Evolutionary conservation across 1,140 invertebrate genomes (phyloP), one percentile per base, ranked within the genome.

Genomic region (Leptestheria dahalacensis): DNA sequence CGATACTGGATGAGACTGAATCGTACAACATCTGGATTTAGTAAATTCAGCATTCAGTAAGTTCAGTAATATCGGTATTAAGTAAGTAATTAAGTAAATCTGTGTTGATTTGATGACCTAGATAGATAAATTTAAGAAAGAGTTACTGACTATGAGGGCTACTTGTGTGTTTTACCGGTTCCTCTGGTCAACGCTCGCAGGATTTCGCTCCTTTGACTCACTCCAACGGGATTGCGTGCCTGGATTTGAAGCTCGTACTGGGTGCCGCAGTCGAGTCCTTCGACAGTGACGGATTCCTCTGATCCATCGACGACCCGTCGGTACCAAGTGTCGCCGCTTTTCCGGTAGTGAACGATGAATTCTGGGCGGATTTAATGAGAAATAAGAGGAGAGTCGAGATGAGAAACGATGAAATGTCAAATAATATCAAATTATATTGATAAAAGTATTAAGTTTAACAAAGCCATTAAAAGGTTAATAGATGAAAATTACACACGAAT

Each of bases 221-320:
- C 23, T 1, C 58, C 58, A 28, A 60, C 26, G 26, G 49, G 58
- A 29, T 60, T 60, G 18, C 28, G 26, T 10, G 58, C 58, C 51
- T 60, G 48, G n/a, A 60, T 26, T 18, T 60, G 58, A 12, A 60
- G 24, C 25, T 60, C 48, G 50, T 60, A 60, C 15, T 29, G 58
- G 11, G 58, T 60, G 23, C 58, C 58, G 48, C 58, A 60, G n/a
- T 50, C 47, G 2, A 60, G 53, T 2, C 53, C 53, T 15, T 55
- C 53, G 10, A 55, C 25, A 9, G 21, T 10, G 11, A 28, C 33
- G 0, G 25, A 20, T 9, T 55, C 53, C 20, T 55, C 53, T 11
- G 4, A 29, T 25, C 53, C 53, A 10, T 55, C 53, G 11, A 55
- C 53, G 4, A 20, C n/a, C n/a, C 33, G 28, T 33, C 33, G 26